Evolutionary conservation across 2,113 vertebrate species (phyloP).

Genomic region (Lasiurus borealis): DNA sequence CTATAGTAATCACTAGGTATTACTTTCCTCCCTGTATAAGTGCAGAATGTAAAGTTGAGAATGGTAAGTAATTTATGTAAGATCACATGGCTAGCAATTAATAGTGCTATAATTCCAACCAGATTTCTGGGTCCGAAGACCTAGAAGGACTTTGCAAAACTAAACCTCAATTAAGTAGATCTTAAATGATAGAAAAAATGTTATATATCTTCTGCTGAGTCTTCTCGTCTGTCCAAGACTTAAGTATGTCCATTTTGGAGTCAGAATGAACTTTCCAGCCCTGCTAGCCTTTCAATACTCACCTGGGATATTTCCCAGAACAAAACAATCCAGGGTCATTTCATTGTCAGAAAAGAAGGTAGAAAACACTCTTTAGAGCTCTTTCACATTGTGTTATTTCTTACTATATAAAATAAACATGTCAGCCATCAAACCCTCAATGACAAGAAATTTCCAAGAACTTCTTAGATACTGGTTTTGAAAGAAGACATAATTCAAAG

Average conservation of each 20-base stretch:
- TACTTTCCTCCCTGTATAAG: neutral
- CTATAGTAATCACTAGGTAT: neutral
- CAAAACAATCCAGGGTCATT: constrained; percentile 83
- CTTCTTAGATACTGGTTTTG: constrained; percentile 65
- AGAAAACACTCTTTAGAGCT: constrained; percentile 85
- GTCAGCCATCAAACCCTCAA: constrained; percentile 75
- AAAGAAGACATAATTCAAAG: constrained; percentile 79
- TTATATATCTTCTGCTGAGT: neutral
- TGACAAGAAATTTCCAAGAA: constrained; percentile 82
- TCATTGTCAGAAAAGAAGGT: constrained; percentile 85
- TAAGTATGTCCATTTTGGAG: constrained; percentile 50
- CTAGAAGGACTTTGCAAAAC: neutral
- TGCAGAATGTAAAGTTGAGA: neutral
- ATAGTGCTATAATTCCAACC: neutral
- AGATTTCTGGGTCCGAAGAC: neutral
- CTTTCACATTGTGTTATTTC: constrained; percentile 85
- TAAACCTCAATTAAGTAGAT: neutral
- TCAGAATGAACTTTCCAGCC: constrained; percentile 71
- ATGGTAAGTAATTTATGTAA: neutral
- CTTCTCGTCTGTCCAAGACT: constrained; percentile 78
- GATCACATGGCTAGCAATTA: neutral
- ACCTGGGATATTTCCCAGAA: constrained; percentile 87
- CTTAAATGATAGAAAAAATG: neutral
- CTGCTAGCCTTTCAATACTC: constrained; percentile 81
- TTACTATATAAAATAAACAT: constrained; percentile 86